Evolutionary conservation across 2,113 vertebrate genomes (phyloP).

Genomic region (Neopipo cinnamomea): DNA sequence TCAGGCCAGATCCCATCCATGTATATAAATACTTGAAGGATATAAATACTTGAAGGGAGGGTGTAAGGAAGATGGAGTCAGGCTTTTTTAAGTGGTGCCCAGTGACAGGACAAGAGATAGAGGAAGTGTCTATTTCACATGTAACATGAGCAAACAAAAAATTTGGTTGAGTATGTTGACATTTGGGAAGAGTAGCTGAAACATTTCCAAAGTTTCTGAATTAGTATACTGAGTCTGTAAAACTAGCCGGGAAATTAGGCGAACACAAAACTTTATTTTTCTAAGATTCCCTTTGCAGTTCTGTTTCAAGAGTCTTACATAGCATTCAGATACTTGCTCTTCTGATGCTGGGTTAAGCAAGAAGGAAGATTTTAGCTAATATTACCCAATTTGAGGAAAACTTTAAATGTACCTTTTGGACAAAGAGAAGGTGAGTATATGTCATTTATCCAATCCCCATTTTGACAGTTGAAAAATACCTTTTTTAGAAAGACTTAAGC

Average conservation of each 20-base stretch:
- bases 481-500: background rate
- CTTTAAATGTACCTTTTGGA: background rate
- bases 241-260: background rate
- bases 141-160: background rate
- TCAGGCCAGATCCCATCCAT: background rate
- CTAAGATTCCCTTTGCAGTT: background rate
- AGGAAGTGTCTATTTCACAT: slow-evolving; percentile 38
- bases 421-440: background rate
- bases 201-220: background rate
- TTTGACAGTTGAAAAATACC: background rate
- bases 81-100: background rate
- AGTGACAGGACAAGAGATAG: background rate
- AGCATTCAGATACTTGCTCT: background rate
- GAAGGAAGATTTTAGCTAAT: background rate
- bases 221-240: background rate
- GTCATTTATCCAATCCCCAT: background rate
- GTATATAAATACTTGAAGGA: background rate
- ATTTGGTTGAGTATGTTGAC: background rate
- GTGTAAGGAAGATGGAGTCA: background rate
- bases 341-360: background rate
- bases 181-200: slow-evolving; percentile 22
- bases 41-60: background rate
- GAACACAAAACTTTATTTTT: background rate
- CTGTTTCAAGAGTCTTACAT: background rate
- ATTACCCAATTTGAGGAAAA: background rate